Base-by-base conservation (phyloP, 2,888 invertebrate genomes). In the Scelioninae gen. 2 region DNA sequence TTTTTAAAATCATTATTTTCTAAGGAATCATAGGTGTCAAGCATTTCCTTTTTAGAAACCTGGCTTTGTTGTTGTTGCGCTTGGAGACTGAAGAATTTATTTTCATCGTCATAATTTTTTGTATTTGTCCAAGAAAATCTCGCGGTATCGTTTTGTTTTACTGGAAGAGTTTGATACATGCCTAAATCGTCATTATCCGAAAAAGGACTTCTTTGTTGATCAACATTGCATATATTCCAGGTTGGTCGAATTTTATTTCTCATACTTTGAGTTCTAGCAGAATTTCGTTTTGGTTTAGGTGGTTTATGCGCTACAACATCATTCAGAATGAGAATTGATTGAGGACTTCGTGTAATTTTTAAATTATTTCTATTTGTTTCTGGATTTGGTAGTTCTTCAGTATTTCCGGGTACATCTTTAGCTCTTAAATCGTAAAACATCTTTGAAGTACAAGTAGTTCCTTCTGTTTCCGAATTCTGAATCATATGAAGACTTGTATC, bases 241-340 rank as follows among this genome's bases (percentile, higher is more conserved):
- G 80, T 79, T 0, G 84, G 84, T 33, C 83, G 76, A 0, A 80
- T 77, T 15, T 84, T 78, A 64, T 85, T 85, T 10, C 84, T 76
- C 85, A 85, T 83, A 16, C 84, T 84, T 45, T 85, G 84, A 0
- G 84, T 83, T 0, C 85, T 79, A 0, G 80, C 76, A 0, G 83
- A 83, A 50, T 81, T 84, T 55, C 83, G 76, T 31, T 83, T 83
- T 0, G 92, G 92, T 82, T 93, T 92, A 0, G 93, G 93, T 0
- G 93, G 93, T 79, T 93, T 93, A 78, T 93, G 93, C 0, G 91
- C 90, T 0, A 93, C 91, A 79, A 78, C 87, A 76, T 81, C 87
- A 80, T 85, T 88, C 5, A 84, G 45, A 19, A 84, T 83, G 16
- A 83, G 63, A 81, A 82, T 81, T 11, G 85, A 83, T 10, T 83